phyloP scores from a whole-genome alignment of 1,140 invertebrate genomes.

The Luehdorfia chinensis region DNA sequence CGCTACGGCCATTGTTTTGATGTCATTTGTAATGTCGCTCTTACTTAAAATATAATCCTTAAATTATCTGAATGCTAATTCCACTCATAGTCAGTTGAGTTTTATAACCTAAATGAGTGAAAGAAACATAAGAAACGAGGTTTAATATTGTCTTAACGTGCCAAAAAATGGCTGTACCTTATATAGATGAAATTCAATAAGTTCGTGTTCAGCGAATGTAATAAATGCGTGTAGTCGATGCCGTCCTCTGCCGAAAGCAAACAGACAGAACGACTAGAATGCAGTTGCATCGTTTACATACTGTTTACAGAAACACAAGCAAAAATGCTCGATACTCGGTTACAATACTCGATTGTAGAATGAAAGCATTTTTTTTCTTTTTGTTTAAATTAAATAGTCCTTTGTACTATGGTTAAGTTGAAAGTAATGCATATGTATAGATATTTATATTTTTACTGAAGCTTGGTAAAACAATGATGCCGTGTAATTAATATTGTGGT shows the following conservation, averaged over 20 bases:
- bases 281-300: conserved; percentile 65
- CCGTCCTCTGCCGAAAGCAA: conserved; percentile 48
- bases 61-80: too few relatives aligned
- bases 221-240: conserved; percentile 21
- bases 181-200: too few relatives aligned
- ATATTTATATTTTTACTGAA: too few relatives aligned
- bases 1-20: too few relatives aligned
- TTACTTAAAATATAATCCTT: too few relatives aligned
- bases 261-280: conserved; percentile 47
- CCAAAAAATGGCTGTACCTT: too few relatives aligned
- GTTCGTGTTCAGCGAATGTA: conserved; percentile 20
- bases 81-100: too few relatives aligned
- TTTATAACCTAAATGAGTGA: too few relatives aligned
- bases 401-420: background rate
- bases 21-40: too few relatives aligned
- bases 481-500: background rate
- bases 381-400: background rate
- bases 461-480: background rate
- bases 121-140: too few relatives aligned
- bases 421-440: background rate
- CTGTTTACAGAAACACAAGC: conserved; percentile 60
- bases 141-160: too few relatives aligned
- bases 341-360: conserved; percentile 27
- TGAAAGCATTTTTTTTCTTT: background rate
- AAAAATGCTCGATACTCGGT: conserved; percentile 49